Base-by-base conservation (phyloP, 2,888 invertebrate genomes). In the Morpho achilles region DNA sequence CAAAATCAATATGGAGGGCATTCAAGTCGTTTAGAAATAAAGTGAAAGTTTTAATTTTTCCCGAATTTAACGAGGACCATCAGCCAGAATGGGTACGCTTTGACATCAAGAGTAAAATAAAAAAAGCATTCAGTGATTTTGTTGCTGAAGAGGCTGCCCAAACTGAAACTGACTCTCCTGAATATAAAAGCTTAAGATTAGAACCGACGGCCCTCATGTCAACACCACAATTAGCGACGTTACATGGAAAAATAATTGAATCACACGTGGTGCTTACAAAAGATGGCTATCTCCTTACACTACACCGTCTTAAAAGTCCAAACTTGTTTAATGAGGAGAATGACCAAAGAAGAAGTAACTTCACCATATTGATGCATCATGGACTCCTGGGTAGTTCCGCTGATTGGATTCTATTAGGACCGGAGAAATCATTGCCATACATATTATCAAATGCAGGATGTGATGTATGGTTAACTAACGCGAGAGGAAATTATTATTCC, bases 401-500 rank as follows among this genome's bases (percentile, higher is more conserved):
- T 0, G 86, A 87, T 66, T 87, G 87, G 87, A 73, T 87, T 50
- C 63, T 87, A 57, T 69, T 82, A n/a, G 87, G 85, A 43, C 68
- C 82, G 1, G 65, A 69, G 50, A 76, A 80, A 58, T 81, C 84
- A 6, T 72, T 87, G n/a, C 82, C 86, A 0, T 87, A 85, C 56
- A 64, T 83, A 2, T 62, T 95, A 80, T 84, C 91, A 80, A 84
- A 94, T 61, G 78, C 78, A 2, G 92, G 92, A 0, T 92, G 90
- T 62, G 92, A 92, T 58, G 92, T 92, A 2, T 96, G 87, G 95
- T 91, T 83, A 91, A 80, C 83, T 8, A 92, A 92, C 50, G 79
- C 84, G 0, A 77, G 86, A 72, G 87, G 87, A 0, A 87, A 84
- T 61, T 75, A 76, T 60, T 87, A 85, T 62, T 87, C 84, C 0